Percentiles rank a stretch among this genome's conserved stretches.
Evolutionary conservation across 2,113 vertebrate genomes (phyloP).

Genomic region (Ifrita kowaldi): DNA sequence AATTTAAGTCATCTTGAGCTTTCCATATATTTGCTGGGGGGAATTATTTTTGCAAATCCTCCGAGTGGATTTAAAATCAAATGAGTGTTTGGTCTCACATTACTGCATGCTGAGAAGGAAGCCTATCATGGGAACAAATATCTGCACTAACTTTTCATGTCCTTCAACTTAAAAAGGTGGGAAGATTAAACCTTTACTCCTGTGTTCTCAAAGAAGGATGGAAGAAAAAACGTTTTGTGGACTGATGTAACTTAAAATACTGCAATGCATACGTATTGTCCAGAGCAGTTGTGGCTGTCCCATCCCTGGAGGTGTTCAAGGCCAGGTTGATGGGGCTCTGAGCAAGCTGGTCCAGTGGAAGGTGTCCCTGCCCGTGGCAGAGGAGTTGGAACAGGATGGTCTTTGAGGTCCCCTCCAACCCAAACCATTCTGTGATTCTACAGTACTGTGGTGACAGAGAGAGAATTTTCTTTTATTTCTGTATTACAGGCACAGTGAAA

Average conservation of each 20-base stretch:
- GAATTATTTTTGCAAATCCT: slow-evolving; percentile 6
- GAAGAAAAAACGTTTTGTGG: background rate
- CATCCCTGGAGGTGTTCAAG: background rate
- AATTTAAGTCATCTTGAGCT: background rate
- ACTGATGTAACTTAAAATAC: background rate
- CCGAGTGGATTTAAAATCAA: background rate
- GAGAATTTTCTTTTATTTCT: background rate
- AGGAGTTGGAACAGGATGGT: background rate
- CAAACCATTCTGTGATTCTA: background rate
- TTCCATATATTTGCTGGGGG: background rate
- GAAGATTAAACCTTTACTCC: background rate
- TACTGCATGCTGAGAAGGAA: slow-evolving; percentile 18
- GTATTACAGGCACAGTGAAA: background rate
- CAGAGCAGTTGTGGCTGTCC: background rate
- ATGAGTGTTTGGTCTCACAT: slow-evolving; percentile 1
- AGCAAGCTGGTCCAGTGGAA: background rate
- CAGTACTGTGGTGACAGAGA: background rate
- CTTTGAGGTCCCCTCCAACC: background rate
- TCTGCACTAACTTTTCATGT: background rate
- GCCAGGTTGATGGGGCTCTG: background rate
- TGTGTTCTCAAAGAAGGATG: background rate
- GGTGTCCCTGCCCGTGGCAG: accelerated
- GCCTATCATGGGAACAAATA: background rate
- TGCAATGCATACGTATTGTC: background rate
- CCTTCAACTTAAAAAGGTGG: background rate